Evolutionary conservation across 2,113 vertebrate species (phyloP).

Genomic region (Nycticebus coucang): DNA sequence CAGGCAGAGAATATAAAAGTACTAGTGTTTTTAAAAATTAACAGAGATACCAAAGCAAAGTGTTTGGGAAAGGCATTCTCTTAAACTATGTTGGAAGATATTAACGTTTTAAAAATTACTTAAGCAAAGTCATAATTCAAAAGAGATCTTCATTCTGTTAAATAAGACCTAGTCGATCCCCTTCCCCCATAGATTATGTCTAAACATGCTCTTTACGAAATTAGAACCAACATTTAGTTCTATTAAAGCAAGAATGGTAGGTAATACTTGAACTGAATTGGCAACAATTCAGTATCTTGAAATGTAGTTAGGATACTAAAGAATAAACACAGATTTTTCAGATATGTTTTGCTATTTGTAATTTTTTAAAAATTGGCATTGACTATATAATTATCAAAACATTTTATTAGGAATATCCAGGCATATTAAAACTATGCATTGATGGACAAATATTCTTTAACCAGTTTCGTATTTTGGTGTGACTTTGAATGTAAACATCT

Average conservation of each 20-base stretch:
- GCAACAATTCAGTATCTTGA: slow-evolving; percentile 24
- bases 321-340: background rate
- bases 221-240: background rate
- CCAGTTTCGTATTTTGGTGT: background rate
- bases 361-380: background rate
- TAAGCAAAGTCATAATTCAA: background rate
- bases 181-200: background rate
- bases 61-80: background rate
- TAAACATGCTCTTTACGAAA: background rate
- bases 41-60: background rate
- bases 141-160: background rate
- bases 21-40: slow-evolving; percentile 17
- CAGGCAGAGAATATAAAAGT: background rate
- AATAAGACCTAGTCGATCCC: background rate
- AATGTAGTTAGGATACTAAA: background rate
- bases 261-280: slow-evolving; percentile 17
- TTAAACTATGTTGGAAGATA: background rate
- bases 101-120: background rate
- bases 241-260: background rate
- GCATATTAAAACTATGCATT: background rate
- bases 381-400: background rate
- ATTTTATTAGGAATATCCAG: background rate
- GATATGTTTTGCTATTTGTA: background rate
- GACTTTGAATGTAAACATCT: slow-evolving; percentile 22
- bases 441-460: background rate